These are phyloP conservation scores for Lepidothrix coronata DNA, from an alignment of 2,113 vertebrate genomes.

Conservation along the genomic window DNA sequence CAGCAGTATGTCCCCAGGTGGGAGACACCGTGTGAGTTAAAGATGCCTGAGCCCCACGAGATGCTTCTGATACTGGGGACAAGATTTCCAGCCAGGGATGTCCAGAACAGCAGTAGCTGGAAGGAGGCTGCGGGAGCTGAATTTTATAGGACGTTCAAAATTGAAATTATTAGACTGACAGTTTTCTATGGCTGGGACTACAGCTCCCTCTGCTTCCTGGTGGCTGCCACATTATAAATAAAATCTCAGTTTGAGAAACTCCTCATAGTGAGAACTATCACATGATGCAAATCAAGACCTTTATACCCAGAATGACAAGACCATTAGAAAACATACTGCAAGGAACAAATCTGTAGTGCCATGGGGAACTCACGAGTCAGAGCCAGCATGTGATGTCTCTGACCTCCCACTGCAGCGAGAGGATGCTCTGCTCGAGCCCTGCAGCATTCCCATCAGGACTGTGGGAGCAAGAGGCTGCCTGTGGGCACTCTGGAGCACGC, in stretches of 20 bases:
- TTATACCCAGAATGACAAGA: neutral
- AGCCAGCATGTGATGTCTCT: neutral
- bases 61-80: neutral
- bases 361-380: neutral
- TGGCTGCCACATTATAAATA: neutral
- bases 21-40: neutral
- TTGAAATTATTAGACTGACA: neutral
- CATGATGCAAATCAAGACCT: neutral
- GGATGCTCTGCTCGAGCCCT: neutral
- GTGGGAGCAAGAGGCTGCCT: neutral
- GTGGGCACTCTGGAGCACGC: rapidly evolving
- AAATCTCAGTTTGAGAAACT: neutral
- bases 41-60: neutral
- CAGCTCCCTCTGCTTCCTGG: neutral
- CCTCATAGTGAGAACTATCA: neutral
- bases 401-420: neutral
- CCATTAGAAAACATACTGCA: neutral
- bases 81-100: neutral
- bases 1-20: neutral
- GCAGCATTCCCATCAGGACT: neutral
- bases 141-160: neutral
- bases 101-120: neutral
- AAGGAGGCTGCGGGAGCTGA: neutral
- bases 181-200: neutral
- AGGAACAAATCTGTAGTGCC: neutral